Evolutionary conservation across 2,113 vertebrate genomes (phyloP).

Genomic region (Ameiurus melas): DNA sequence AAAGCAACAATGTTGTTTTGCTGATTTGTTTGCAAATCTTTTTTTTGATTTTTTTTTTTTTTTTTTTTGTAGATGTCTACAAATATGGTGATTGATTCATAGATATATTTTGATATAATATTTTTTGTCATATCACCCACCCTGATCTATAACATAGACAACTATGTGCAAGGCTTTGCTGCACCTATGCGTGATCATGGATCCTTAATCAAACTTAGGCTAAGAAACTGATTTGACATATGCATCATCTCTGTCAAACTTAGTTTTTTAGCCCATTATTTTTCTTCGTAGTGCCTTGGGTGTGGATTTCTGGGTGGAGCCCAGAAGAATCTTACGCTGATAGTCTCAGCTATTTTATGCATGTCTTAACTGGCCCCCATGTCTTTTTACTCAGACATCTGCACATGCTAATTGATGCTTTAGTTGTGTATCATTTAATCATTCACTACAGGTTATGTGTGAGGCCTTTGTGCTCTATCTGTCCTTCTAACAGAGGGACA

Average conservation of each 20-base stretch:
- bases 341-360: conserved; percentile 21
- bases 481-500: background rate
- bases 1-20: too few relatives aligned
- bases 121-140: background rate
- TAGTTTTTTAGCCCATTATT: background rate
- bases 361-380: conserved; percentile 48
- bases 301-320: conserved; percentile 45
- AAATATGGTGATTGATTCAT: background rate
- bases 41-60: too few relatives aligned
- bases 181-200: background rate
- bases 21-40: background rate
- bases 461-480: conserved; percentile 17
- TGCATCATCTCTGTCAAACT: background rate
- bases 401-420: background rate
- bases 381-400: conserved; percentile 25
- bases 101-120: background rate
- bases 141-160: background rate
- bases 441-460: conserved; percentile 36
- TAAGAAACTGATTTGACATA: background rate
- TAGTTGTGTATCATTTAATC: conserved; percentile 27
- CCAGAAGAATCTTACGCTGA: conserved; percentile 34
- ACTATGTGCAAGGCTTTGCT: background rate
- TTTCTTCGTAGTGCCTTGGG: conserved; percentile 18
- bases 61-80: background rate
- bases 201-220: background rate